A percentile compares a stretch with the other conserved stretches of the same genome.
These are phyloP conservation scores for Zoanthus solanderi DNA, from an alignment of 92 coral and sea anemone species.

Conservation along the genomic window DNA sequence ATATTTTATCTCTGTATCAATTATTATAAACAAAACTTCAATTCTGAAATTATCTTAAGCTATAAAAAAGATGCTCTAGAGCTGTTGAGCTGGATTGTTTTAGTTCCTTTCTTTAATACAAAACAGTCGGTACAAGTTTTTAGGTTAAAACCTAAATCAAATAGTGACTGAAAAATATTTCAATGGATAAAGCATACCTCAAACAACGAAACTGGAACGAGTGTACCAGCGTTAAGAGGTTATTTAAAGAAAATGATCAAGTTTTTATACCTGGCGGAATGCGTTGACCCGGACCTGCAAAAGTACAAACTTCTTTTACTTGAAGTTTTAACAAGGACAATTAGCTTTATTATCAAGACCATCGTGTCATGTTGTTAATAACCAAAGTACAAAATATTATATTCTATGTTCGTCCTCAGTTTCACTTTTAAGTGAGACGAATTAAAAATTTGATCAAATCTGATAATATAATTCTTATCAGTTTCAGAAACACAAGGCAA, in stretches of 20 bases:
- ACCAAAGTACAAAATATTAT: neutral
- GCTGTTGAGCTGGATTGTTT: no score
- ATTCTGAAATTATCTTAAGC: neutral
- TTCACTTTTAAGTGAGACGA: no score
- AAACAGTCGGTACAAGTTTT: no score
- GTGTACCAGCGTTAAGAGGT: neutral
- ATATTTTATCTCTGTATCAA: neutral
- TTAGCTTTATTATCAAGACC: neutral
- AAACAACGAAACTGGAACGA: neutral
- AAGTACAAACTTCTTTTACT: slow-evolving; percentile 12
- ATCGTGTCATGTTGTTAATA: neutral
- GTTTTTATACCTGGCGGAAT: slow-evolving; percentile 48
- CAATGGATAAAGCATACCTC: no score
- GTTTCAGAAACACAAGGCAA: no score
- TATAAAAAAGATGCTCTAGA: neutral
- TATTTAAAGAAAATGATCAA: slow-evolving; percentile 1
- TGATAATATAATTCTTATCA: no score
- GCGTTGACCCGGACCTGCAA: slow-evolving; percentile 53
- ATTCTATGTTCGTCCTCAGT: neutral
- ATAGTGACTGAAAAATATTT: no score
- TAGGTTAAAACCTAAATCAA: no score
- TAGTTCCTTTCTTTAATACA: no score
- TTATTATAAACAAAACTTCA: neutral
- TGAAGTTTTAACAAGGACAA: no score
- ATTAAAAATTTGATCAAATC: no score